Percentiles rank a stretch among this genome's conserved stretches.
These are phyloP conservation scores for Osmoderma eremita DNA, from an alignment of 2,888 invertebrate species.

Conservation along the genomic window DNA sequence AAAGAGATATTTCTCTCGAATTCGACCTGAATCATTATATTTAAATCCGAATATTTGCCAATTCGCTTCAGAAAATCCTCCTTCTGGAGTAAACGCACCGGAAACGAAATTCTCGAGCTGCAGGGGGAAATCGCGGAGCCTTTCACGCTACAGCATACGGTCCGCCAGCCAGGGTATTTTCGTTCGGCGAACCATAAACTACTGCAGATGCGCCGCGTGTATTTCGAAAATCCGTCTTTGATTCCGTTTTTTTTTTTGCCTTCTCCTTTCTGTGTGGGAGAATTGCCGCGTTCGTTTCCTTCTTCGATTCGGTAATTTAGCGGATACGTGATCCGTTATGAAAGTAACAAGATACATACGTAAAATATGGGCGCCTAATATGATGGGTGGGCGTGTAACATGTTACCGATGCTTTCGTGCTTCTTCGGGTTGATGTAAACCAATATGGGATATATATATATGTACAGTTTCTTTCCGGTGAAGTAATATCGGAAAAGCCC, in stretches of 20 bases:
- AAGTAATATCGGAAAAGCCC: too few relatives aligned
- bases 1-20: not conserved
- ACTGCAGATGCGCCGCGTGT: constrained; percentile 11
- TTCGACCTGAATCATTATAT: constrained; percentile 10
- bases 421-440: too few relatives aligned
- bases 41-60: constrained; percentile 24
- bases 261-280: not conserved
- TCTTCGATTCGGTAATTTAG: not conserved
- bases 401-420: too few relatives aligned
- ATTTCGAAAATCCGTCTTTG: constrained; percentile 11
- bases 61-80: constrained; percentile 22
- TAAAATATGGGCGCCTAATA: too few relatives aligned
- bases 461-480: too few relatives aligned
- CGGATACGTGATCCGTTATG: not conserved
- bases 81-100: constrained; percentile 21
- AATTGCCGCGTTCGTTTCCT: not conserved
- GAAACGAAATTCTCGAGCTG: constrained; percentile 20
- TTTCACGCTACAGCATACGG: constrained; percentile 6
- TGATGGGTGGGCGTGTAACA: too few relatives aligned
- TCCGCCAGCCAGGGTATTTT: constrained; percentile 10
- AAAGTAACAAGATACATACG: not conserved
- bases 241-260: not conserved
- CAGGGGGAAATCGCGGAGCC: not conserved
- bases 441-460: too few relatives aligned
- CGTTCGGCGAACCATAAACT: constrained; percentile 20